Evolutionary conservation across 2,888 invertebrate genomes (phyloP).

Genomic region (Nemapogon koenigi): DNA sequence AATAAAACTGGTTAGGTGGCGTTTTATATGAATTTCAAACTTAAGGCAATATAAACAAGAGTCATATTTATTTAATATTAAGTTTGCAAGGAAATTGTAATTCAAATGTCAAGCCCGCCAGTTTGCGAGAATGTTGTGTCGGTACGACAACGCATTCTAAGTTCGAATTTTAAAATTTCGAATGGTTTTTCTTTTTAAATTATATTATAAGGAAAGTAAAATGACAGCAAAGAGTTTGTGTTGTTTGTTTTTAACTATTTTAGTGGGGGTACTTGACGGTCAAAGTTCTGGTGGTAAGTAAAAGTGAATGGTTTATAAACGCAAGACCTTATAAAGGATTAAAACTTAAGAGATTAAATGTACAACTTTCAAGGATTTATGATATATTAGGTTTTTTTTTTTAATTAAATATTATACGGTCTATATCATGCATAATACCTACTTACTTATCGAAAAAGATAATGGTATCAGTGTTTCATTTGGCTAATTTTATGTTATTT

Average conservation of each 20-base stretch:
- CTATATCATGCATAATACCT: too few relatives aligned
- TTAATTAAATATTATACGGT: too few relatives aligned
- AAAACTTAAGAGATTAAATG: not conserved
- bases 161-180: constrained; percentile 9
- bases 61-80: too few relatives aligned
- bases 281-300: constrained; percentile 56
- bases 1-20: too few relatives aligned
- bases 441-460: too few relatives aligned
- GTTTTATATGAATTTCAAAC: too few relatives aligned
- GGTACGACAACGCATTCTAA: constrained; percentile 10
- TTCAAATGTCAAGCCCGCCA: constrained; percentile 26
- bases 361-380: too few relatives aligned
- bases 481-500: too few relatives aligned
- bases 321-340: constrained; percentile 2
- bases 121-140: constrained; percentile 11
- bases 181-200: constrained; percentile 2
- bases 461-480: too few relatives aligned
- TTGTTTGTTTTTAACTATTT: constrained; percentile 28
- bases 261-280: constrained; percentile 32
- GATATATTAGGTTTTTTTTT: too few relatives aligned
- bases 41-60: too few relatives aligned
- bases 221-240: constrained; percentile 27
- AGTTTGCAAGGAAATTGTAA: constrained; percentile 27
- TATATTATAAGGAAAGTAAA: constrained; percentile 16
- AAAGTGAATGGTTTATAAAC: constrained; percentile 34